Evolutionary conservation across 1,140 invertebrate genomes (phyloP).

Genomic region (Lethocerus indicus): DNA sequence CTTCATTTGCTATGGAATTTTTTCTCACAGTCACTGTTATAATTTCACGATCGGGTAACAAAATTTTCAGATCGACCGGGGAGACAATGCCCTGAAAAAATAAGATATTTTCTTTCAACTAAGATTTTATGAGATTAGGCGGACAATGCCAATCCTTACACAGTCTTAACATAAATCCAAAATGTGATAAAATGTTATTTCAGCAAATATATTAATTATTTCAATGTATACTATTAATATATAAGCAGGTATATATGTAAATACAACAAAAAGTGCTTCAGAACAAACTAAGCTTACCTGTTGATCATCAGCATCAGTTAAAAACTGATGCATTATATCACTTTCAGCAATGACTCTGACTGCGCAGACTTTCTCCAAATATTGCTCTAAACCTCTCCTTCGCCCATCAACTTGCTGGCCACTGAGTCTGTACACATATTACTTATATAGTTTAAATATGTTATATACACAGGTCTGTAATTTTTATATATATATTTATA

Average conservation of each 20-base stretch:
- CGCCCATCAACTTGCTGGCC: conserved; percentile 93
- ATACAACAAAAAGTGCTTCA: too few relatives aligned
- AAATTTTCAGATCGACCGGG: conserved; percentile 84
- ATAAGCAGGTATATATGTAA: too few relatives aligned
- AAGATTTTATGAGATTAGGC: too few relatives aligned
- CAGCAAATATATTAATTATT: not conserved
- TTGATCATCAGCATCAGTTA: conserved; percentile 80
- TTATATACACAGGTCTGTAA: too few relatives aligned
- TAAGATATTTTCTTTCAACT: too few relatives aligned
- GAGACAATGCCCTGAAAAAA: conserved; percentile 45
- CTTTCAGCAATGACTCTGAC: conserved; percentile 94
- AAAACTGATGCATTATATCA: conserved; percentile 92
- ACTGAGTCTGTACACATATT: conserved; percentile 46
- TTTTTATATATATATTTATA: too few relatives aligned
- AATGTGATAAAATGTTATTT: too few relatives aligned
- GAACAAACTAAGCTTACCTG: conserved; percentile 31
- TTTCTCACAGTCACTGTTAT: conserved; percentile 82
- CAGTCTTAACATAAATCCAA: too few relatives aligned
- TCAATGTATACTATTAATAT: too few relatives aligned
- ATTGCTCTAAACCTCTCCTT: conserved; percentile 86
- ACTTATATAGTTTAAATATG: too few relatives aligned
- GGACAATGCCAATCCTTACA: too few relatives aligned
- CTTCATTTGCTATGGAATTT: conserved; percentile 76
- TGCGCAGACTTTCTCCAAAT: conserved; percentile 96
- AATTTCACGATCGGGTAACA: conserved; percentile 55